Base-by-base conservation (phyloP, 1,140 invertebrate genomes). In the Pachyrhynchus sulphureomaculatus region DNA sequence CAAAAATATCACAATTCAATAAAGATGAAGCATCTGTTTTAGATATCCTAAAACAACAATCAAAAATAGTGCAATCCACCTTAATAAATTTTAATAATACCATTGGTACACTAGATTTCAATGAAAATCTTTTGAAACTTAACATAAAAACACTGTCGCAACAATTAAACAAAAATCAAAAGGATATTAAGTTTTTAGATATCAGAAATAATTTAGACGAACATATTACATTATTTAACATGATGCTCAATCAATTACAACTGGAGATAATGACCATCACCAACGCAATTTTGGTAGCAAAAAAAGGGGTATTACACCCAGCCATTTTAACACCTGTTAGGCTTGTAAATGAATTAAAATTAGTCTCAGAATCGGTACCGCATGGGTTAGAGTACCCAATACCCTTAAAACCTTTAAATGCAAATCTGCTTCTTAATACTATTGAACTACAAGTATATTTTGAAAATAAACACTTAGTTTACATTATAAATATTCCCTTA, bases 361-460 rank as follows among this genome's bases (percentile, higher is more conserved):
- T 20, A 17, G 21, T 41, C 10, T 17, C 39, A 5, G 39, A 17
- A 20, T 42, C 18, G 3, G 9, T 42, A 20, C 39, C 39, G 18
- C 37, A 42, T 12, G 18, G 39, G 4, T 12, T 20, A 18, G 39
- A 42, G 8, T 42, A 20, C 21, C 39, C 39, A 1, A 20, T 42
- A 21, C 39, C 39, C 4, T 12, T 42, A 10, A 18, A 42, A 9
- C 15, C 39, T 17, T 15, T 18, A 6, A 15, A 42, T 21, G 15
- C 39, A 20, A 42, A 42, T 18, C 39, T 42, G 9, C 10, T 42
- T 18, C 12, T 42, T 4, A 42, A 42, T 42, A 20, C 17, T 18
- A 42, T 42, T 18, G 39, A 42, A 18, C 21, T 42, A 20, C 39
- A 42, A 18, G 39, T 42, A 20, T 42, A 42, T 42, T 42, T 42